phyloP scores from a whole-genome alignment of 1,140 invertebrate species.

The Anoplophora glabripennis region DNA sequence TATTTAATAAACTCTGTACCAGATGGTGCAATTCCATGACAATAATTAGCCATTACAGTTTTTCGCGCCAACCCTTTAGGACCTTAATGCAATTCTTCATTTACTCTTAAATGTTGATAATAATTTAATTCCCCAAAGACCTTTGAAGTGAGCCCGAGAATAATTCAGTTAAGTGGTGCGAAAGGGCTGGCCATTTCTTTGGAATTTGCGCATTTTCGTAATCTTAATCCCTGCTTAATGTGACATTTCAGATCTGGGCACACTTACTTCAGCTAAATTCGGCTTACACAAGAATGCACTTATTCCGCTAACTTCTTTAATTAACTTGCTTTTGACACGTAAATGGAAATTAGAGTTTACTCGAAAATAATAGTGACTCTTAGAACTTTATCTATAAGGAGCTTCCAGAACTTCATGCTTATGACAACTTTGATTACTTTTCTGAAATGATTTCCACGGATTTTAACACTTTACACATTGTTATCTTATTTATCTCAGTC shows the following conservation, averaged over 20 bases:
- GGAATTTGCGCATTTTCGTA: slow-evolving; percentile 18
- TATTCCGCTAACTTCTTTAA: slow-evolving; percentile 48
- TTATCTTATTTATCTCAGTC: too few relatives aligned
- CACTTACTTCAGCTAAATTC: slow-evolving; percentile 23
- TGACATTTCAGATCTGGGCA: slow-evolving; percentile 23
- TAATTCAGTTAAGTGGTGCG: slow-evolving; percentile 2
- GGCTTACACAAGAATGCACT: slow-evolving; percentile 47
- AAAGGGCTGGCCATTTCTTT: slow-evolving; percentile 2
- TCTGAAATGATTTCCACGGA: slow-evolving; percentile 5
- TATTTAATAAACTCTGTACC: too few relatives aligned
- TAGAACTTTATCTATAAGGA: slow-evolving; percentile 21
- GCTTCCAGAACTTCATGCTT: slow-evolving; percentile 13
- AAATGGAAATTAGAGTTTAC: slow-evolving; percentile 45
- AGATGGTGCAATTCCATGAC: too few relatives aligned
- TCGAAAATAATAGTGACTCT: slow-evolving; percentile 32
- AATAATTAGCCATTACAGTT: too few relatives aligned
- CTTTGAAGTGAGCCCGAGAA: not conserved
- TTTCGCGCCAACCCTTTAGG: too few relatives aligned
- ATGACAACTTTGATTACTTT: slow-evolving; percentile 23
- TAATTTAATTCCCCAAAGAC: too few relatives aligned
- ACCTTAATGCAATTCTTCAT: too few relatives aligned
- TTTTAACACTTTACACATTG: too few relatives aligned
- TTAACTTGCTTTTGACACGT: slow-evolving; percentile 46
- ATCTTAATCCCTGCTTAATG: slow-evolving; percentile 30
- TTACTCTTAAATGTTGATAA: too few relatives aligned